These are phyloP conservation scores for Zaprionus nigranus DNA, from an alignment of 1,140 invertebrate species.

Conservation along the genomic window DNA sequence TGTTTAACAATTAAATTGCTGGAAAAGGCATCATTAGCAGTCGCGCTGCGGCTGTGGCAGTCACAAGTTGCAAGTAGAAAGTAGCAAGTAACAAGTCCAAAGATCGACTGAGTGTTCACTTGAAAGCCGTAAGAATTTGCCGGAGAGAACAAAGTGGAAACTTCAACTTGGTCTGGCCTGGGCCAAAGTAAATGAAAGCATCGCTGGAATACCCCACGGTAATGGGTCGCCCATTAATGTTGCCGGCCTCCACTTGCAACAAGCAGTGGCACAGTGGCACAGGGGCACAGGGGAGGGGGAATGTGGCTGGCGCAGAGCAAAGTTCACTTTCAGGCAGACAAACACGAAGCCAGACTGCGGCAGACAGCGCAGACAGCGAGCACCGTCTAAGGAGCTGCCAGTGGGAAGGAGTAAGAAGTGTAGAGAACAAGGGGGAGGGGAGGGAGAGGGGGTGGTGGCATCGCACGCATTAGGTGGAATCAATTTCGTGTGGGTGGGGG, in stretches of 20 bases:
- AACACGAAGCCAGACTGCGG: conserved; percentile 41
- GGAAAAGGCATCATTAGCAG: conserved; percentile 82
- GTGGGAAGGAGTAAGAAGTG: neutral
- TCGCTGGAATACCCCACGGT: conserved; percentile 69
- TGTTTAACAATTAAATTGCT: conserved; percentile 83
- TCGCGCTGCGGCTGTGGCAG: conserved; percentile 21
- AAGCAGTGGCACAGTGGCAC: neutral
- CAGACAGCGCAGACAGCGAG: conserved; percentile 48
- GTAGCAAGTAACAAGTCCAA: conserved; percentile 22
- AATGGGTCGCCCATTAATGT: conserved; percentile 70
- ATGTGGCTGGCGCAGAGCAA: conserved; percentile 41
- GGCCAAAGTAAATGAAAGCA: conserved; percentile 65
- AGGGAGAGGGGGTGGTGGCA: neutral
- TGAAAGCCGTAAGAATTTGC: conserved; percentile 45
- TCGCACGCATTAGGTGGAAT: conserved; percentile 68
- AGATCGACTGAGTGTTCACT: conserved; percentile 46
- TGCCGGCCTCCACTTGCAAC: neutral
- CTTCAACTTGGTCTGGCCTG: conserved; percentile 23
- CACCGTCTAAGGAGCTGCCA: conserved; percentile 10
- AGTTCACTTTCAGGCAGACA: conserved; percentile 67
- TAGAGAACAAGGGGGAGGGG: neutral
- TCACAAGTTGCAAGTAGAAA: conserved; percentile 36
- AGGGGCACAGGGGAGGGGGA: neutral
- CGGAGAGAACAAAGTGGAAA: conserved; percentile 65
- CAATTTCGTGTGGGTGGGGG: conserved; percentile 55